Conservation (phyloP, 2,888 invertebrate species). For the Synergus itoensis region DNA sequence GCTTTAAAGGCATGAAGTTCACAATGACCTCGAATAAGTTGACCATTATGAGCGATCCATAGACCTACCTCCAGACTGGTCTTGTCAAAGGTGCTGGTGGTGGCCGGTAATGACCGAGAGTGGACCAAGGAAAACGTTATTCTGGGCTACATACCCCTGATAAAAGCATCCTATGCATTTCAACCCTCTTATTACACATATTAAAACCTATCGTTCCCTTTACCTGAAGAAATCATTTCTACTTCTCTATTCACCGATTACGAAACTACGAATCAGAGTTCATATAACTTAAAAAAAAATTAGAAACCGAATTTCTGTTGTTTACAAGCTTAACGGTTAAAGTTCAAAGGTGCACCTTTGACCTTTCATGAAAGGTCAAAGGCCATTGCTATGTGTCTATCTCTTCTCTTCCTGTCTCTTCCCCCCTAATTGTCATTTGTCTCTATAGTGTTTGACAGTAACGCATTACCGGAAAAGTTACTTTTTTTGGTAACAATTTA, state of each 20-base stretch:
- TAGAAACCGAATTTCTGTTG: too few species aligned
- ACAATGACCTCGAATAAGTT: conserved; percentile 40
- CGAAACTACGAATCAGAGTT: too few species aligned
- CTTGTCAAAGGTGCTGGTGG: conserved; percentile 19
- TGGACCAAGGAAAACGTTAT: conserved; percentile 41
- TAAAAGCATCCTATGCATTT: background rate
- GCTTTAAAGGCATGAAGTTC: conserved; percentile 26
- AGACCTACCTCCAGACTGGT: conserved; percentile 6
- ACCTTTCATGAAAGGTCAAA: too few species aligned
- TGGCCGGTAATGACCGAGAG: conserved; percentile 35
- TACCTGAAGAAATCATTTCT: background rate
- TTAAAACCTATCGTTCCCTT: background rate
- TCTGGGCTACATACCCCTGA: background rate
- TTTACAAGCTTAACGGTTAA: too few species aligned
- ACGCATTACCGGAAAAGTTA: too few species aligned
- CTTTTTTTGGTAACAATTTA: too few species aligned
- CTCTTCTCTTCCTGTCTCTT: too few species aligned
- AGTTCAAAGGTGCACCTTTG: too few species aligned
- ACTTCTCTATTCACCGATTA: background rate
- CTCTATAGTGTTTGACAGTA: too few species aligned
- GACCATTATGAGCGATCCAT: conserved; percentile 39
- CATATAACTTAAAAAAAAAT: too few species aligned
- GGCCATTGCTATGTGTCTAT: too few species aligned
- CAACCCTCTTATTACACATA: background rate
- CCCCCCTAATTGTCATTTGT: too few species aligned